phyloP scores from a whole-genome alignment of 2,797 vertebrate species.

The Garrulus glandarius region DNA sequence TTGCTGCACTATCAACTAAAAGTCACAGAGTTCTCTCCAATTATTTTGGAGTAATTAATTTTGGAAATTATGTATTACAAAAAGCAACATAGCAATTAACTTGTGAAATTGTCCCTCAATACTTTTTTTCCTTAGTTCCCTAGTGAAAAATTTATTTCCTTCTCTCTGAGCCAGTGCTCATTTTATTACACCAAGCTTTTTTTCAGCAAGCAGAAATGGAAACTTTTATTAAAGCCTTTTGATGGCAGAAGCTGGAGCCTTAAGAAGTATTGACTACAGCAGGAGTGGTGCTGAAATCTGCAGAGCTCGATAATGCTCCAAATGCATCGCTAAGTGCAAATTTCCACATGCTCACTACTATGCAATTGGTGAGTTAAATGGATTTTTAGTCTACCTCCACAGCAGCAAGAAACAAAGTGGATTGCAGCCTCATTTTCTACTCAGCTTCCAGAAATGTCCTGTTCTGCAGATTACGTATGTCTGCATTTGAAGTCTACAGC shows the following conservation, averaged over 20 bases:
- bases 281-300: background rate
- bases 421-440: background rate
- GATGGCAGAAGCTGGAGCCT: background rate
- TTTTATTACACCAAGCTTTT: background rate
- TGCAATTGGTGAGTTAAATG: background rate
- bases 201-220: constrained; percentile 8
- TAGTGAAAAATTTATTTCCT: background rate
- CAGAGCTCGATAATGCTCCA: background rate
- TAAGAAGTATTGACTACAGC: background rate
- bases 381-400: background rate
- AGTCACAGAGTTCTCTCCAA: background rate
- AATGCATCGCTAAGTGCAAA: background rate
- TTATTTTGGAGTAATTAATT: background rate
- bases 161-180: background rate
- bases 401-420: background rate
- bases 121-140: background rate
- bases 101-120: background rate
- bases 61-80: background rate
- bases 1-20: background rate
- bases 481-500: background rate
- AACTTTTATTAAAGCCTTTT: background rate
- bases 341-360: background rate
- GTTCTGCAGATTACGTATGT: rapidly evolving
- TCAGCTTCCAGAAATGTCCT: background rate
- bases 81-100: background rate